phyloP scores from a whole-genome alignment of 2,797 vertebrate genomes.

The Sebastes glaucus region DNA sequence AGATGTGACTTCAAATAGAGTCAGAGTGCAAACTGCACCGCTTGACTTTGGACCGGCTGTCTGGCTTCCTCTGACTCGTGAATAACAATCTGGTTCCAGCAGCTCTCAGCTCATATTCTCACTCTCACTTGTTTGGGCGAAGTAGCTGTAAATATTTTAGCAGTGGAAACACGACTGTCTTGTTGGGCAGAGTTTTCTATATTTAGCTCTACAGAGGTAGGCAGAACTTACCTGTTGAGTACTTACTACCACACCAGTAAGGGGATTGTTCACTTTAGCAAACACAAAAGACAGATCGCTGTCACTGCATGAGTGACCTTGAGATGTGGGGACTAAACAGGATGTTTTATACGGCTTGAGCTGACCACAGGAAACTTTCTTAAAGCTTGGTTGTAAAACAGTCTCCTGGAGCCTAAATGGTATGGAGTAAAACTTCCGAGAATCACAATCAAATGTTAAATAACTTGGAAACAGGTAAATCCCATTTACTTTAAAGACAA shows the following conservation, averaged over 20 bases:
- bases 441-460: background rate
- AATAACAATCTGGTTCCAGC: slow-evolving; percentile 51
- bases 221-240: slow-evolving; percentile 62
- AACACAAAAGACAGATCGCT: slow-evolving; percentile 38
- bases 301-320: slow-evolving; percentile 83
- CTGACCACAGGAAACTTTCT: slow-evolving; percentile 34
- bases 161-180: slow-evolving; percentile 68
- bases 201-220: slow-evolving; percentile 50
- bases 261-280: slow-evolving; percentile 22
- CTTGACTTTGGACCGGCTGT: slow-evolving; percentile 43
- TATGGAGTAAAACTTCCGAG: background rate
- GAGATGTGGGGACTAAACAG: slow-evolving; percentile 84
- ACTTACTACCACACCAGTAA: background rate
- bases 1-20: slow-evolving; percentile 59
- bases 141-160: slow-evolving; percentile 71
- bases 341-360: slow-evolving; percentile 70
- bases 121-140: slow-evolving; percentile 60
- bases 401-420: background rate
- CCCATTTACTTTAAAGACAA: background rate
- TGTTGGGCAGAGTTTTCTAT: slow-evolving; percentile 64
- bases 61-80: slow-evolving; percentile 32
- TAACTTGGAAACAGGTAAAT: background rate
- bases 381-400: slow-evolving; percentile 38
- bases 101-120: slow-evolving; percentile 48
- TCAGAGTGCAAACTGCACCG: slow-evolving; percentile 40